phyloP scores from a whole-genome alignment of 2,888 invertebrate genomes.

The Pomacea canaliculata region DNA sequence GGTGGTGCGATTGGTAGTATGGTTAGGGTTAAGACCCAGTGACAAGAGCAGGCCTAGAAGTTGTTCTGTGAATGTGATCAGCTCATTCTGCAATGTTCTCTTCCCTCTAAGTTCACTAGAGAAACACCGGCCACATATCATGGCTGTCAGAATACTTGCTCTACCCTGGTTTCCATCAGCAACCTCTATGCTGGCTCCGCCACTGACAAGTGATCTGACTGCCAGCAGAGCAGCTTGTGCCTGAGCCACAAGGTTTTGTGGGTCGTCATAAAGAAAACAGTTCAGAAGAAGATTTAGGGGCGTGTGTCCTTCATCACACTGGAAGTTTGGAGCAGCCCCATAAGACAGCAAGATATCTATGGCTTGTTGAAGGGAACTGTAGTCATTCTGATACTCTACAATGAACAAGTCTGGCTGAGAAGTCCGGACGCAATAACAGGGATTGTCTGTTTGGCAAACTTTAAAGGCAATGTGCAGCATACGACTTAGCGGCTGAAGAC shows the following conservation, averaged over 20 bases:
- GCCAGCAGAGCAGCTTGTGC: conserved; percentile 75
- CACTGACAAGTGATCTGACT: conserved; percentile 78
- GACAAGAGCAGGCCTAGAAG: conserved; percentile 77
- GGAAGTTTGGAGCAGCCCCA: conserved; percentile 54
- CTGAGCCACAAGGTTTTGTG: conserved; percentile 76
- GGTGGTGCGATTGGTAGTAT: conserved; percentile 74
- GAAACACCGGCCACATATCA: conserved; percentile 48
- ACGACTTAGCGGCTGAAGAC: conserved; percentile 81
- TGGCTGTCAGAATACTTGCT: conserved; percentile 72
- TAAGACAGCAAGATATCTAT: conserved; percentile 58
- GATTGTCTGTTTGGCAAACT: conserved; percentile 79
- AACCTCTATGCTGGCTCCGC: conserved; percentile 83
- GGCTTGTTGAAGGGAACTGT: conserved; percentile 48
- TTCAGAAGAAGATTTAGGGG: conserved; percentile 83
- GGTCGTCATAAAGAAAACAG: conserved; percentile 82
- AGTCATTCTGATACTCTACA: conserved; percentile 72
- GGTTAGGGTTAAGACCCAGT: conserved; percentile 78
- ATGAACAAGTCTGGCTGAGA: conserved; percentile 79
- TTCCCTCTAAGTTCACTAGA: background rate
- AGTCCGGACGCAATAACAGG: conserved; percentile 79
- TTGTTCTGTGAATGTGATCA: conserved; percentile 77
- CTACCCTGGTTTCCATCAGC: conserved; percentile 75
- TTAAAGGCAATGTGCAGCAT: conserved; percentile 72
- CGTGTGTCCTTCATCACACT: conserved; percentile 58
- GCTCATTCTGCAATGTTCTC: conserved; percentile 29